Evolutionary conservation across 2,113 vertebrate genomes (phyloP).

Genomic region (Rhea pennata): DNA sequence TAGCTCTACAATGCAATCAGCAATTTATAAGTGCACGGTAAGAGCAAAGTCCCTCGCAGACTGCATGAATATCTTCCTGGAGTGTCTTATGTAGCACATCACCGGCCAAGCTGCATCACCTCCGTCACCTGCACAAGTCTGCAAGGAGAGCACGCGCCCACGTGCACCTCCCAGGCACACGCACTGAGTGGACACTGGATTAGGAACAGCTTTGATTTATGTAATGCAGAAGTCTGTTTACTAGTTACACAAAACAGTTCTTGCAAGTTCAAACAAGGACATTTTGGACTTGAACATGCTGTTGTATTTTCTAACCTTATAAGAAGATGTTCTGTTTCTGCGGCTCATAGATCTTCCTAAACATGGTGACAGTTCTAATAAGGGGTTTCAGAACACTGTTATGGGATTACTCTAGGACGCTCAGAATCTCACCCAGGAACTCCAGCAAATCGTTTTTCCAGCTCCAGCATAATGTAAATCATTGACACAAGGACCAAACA

Average conservation of each 20-base stretch:
- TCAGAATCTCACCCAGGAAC: background rate
- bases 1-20: background rate
- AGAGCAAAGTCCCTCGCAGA: background rate
- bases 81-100: background rate
- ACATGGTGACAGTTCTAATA: slow-evolving; percentile 48
- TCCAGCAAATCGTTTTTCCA: background rate
- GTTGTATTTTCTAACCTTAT: slow-evolving; percentile 56
- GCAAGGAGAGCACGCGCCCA: fast-evolving
- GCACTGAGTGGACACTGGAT: background rate
- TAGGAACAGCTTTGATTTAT: slow-evolving; percentile 17
- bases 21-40: background rate
- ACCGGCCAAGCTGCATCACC: background rate
- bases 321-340: slow-evolving; percentile 55
- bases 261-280: slow-evolving; percentile 29
- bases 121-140: background rate
- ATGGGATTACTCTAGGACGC: background rate
- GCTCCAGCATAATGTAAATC: background rate
- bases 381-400: slow-evolving; percentile 23
- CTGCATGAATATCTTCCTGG: background rate
- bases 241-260: slow-evolving; percentile 53
- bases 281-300: background rate
- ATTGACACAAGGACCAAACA: background rate
- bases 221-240: slow-evolving; percentile 3
- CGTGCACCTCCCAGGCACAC: background rate
- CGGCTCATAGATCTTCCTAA: slow-evolving; percentile 49